phyloP scores from a whole-genome alignment of 2,888 invertebrate species.

The Euzetes globulus region DNA sequence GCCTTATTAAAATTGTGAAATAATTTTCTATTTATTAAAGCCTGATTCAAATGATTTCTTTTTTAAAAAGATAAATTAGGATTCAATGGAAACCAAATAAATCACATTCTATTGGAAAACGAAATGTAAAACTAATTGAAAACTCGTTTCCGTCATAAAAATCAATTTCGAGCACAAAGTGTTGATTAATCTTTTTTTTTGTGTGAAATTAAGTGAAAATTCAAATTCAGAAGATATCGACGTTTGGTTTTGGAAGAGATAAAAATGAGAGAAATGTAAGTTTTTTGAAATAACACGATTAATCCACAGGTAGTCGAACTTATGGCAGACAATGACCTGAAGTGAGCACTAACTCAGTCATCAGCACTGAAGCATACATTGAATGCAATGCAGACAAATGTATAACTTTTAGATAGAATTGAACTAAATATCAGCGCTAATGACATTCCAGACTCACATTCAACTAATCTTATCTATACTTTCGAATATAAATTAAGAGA shows the following conservation, averaged over 20 bases:
- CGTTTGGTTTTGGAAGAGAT: not conserved
- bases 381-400: conserved; percentile 2
- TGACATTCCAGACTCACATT: conserved; percentile 16
- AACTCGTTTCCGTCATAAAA: no score
- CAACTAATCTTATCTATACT: not conserved
- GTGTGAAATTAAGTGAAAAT: no score
- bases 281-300: not conserved
- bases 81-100: no score
- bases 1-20: no score
- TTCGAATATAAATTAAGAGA: not conserved
- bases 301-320: conserved; percentile 28
- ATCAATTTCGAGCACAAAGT: no score
- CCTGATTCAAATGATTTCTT: no score
- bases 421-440: conserved; percentile 12
- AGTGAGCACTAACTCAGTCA: conserved; percentile 12
- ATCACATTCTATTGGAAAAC: no score
- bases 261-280: not conserved
- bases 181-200: no score
- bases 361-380: not conserved
- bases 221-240: no score
- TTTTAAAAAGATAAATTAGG: no score
- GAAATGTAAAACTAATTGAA: no score
- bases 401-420: conserved; percentile 25
- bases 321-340: conserved; percentile 29
- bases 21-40: no score